Evolutionary conservation across 2,797 vertebrate genomes (phyloP).

Genomic region (Podarcis lilfordi): DNA sequence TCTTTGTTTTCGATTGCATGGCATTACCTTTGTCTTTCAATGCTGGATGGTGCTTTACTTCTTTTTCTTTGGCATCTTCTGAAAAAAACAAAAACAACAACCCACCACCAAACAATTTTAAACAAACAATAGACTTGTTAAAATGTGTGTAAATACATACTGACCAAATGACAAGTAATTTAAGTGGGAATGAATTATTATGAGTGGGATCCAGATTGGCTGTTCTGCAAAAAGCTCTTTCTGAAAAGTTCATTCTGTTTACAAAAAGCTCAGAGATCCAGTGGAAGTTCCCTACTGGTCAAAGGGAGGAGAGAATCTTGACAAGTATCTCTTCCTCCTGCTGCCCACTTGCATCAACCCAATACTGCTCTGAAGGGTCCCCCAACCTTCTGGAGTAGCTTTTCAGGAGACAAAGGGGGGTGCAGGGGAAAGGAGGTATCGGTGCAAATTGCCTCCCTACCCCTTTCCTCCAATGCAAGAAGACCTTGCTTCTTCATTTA

Average conservation of each 20-base stretch:
- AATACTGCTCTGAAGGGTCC: neutral
- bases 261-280: neutral
- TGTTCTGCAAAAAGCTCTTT: neutral
- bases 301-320: neutral
- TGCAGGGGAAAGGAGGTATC: neutral
- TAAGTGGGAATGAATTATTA: neutral
- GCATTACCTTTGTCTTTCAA: conserved; percentile 75
- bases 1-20: neutral
- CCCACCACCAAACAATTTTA: conserved; percentile 1
- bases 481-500: no score
- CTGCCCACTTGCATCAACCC: neutral
- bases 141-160: neutral
- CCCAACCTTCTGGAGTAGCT: neutral
- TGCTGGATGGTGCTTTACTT: conserved; percentile 62
- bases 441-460: neutral
- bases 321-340: neutral
- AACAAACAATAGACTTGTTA: neutral
- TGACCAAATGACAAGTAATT: neutral
- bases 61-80: conserved; percentile 74
- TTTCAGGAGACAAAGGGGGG: neutral
- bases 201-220: neutral
- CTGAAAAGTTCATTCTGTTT: neutral
- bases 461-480: neutral
- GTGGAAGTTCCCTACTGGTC: neutral
- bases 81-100: conserved; percentile 50